Base-by-base conservation (phyloP, 2,113 vertebrate genomes). In the Myrmecobius fasciatus region DNA sequence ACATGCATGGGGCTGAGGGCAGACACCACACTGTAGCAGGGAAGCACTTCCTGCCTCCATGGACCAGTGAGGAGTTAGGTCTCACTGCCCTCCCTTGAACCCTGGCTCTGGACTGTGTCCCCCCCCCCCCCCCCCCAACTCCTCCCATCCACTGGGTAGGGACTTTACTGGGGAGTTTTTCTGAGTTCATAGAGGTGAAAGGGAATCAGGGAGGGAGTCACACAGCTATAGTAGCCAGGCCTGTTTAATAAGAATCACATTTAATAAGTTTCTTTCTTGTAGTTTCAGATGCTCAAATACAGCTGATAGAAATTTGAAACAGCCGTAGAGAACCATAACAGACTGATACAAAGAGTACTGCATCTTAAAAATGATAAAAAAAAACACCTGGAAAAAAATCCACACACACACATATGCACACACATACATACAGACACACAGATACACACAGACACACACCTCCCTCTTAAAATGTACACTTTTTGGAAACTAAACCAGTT, bases 261-360 rank as follows among this genome's bases (percentile, higher is more conserved):
- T 98, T 98, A 99, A 98, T 98, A 98, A 98, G 97, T 98, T 98
- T 98, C 98, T 98, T 98, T 98, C 98, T 98, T 98, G 98, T 98
- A 97, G 98, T 98, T 98, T 98, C 98, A 98, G 98, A 99, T 98
- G 98, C 98, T 98, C 97, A 98, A 98, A 95, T 98, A 98, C 98
- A 99, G 98, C 98, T 98, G 98, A 97, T 98, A 99, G 98, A 98
- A 98, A 99, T 98, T 98, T 98, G 97, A 98, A 98, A 99, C 98
- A 98, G 98, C 98, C 98, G 98, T 98, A 98, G 98, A 98, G 98
- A 98, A 98, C 98, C 98, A 98, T 98, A 98, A 98, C 98, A 98
- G 98, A 99, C 98, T 46, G 98, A 98, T 98, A 99, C 98, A 99
- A 99, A 98, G 98, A 98, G 98, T 98, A 99, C 99, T 98, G 98